Evolutionary conservation across 2,888 invertebrate species (phyloP), one percentile per base, ranked within the genome.

Genomic region (Eudasyphora cyanicolor): DNA sequence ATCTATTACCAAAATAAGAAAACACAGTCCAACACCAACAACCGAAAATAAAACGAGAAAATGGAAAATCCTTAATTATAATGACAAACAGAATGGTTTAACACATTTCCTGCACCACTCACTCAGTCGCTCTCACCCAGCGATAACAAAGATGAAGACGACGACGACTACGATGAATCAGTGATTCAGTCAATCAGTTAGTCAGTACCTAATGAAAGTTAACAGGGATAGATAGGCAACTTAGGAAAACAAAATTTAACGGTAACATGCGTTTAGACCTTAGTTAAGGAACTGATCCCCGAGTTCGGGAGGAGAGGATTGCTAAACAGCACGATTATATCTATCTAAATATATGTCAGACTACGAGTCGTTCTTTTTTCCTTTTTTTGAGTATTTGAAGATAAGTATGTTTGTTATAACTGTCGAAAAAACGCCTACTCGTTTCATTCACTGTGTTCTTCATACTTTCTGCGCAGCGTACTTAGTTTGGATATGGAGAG

Each of bases 361-460:
- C 62, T 75, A 69, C n/a, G n/a, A n/a, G n/a, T n/a, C n/a, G n/a
- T 29, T 42, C 51, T 38, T 17, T 54, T 64, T 38, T 69, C 17
- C 45, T 51, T 19, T 17, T 69, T 21, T 24, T 64, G 24, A 24
- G 29, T 29, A 10, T 45, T 42, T 70, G 27, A 42, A 45, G 45
- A 70, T 62, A 82, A 69, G 67, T 67, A 49, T 79, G 76, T 83
- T 79, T 83, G 62, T 74, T 74, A 77, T 69, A 79, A 79, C 60
- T 69, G 79, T 77, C 79, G 73, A 79, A 82, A 83, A 76, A 79
- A 83, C 82, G 82, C 82, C 82, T 79, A 83, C 82, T 42, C 70
- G 21, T n/a, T n/a, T n/a, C n/a, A n/a, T n/a, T n/a, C 38, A 29
- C 2, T 17, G 21, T 24, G 8, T 74, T 29, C 57, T 60, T 51